A percentile compares a stretch with the other conserved stretches of the same genome.
phyloP scores from a whole-genome alignment of 2,888 invertebrate genomes.

The Metellina segmentata region DNA sequence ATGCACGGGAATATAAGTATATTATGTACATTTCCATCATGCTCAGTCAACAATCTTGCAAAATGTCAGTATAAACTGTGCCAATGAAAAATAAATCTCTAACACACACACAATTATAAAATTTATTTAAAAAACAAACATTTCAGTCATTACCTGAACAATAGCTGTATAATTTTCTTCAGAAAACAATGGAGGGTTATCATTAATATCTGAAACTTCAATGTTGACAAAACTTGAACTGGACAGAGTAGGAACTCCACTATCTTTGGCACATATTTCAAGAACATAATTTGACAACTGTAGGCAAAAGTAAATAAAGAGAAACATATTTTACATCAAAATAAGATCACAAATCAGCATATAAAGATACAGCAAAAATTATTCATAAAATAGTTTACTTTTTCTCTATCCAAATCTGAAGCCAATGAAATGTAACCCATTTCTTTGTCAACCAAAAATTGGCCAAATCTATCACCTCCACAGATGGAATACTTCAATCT shows the following conservation, averaged over 20 bases:
- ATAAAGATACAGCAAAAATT: background rate
- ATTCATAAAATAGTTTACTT: constrained; percentile 38
- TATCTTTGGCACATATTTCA: constrained; percentile 91
- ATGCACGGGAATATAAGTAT: background rate
- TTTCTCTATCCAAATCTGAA: constrained; percentile 89
- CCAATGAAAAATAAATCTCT: no score
- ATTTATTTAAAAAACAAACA: background rate
- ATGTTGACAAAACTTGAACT: constrained; percentile 88
- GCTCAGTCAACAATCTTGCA: background rate
- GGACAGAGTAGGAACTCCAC: constrained; percentile 89
- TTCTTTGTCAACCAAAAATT: constrained; percentile 89
- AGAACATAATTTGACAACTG: constrained; percentile 86
- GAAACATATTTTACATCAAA: background rate
- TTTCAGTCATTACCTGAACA: constrained; percentile 83
- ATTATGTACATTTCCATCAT: background rate
- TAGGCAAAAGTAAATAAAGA: background rate
- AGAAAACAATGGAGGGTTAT: constrained; percentile 93
- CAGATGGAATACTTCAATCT: constrained; percentile 89
- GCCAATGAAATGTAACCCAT: constrained; percentile 89
- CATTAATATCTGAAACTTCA: constrained; percentile 93
- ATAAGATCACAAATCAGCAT: background rate
- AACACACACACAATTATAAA: no score
- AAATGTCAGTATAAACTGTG: background rate
- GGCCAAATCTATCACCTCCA: constrained; percentile 89
- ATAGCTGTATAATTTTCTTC: constrained; percentile 89